These are phyloP conservation scores for Hyles euphorbiae DNA, from an alignment of 1,140 invertebrate genomes.

Conservation along the genomic window DNA sequence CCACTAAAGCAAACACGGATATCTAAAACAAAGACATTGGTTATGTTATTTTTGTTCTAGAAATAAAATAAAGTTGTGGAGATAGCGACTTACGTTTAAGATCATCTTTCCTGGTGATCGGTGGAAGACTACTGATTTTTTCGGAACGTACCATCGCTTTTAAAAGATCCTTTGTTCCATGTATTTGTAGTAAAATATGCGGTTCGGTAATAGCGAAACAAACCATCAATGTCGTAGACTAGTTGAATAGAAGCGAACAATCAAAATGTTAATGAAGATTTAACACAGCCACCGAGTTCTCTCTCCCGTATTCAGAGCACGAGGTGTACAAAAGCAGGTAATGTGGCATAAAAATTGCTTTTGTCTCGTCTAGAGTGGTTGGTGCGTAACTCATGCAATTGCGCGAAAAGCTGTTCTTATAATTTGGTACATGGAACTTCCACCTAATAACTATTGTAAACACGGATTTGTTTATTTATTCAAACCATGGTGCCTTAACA, in stretches of 20 bases:
- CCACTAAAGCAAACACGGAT: slow-evolving; percentile 18
- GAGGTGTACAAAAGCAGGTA: slow-evolving; percentile 48
- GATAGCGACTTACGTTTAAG: slow-evolving; percentile 52
- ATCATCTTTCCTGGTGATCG: slow-evolving; percentile 61
- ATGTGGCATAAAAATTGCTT: slow-evolving; percentile 43
- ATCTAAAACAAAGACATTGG: slow-evolving; percentile 13
- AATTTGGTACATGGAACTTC: slow-evolving; percentile 26
- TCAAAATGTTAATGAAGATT: slow-evolving; percentile 69
- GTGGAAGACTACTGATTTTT: slow-evolving; percentile 63
- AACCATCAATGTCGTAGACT: slow-evolving; percentile 69
- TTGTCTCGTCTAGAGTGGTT: slow-evolving; percentile 37
- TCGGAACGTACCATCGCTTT: slow-evolving; percentile 47
- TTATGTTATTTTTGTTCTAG: slow-evolving; percentile 8
- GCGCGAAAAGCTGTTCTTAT: too few species aligned
- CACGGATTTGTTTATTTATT: too few species aligned
- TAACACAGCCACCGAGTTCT: slow-evolving; percentile 41
- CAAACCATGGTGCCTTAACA: too few species aligned
- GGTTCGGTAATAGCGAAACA: slow-evolving; percentile 69
- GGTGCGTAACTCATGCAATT: slow-evolving; percentile 44
- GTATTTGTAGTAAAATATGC: slow-evolving; percentile 54
- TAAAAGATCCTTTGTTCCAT: slow-evolving; percentile 51
- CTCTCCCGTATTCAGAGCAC: slow-evolving; percentile 55
- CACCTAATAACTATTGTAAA: too few species aligned
- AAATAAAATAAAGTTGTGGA: not conserved
- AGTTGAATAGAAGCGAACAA: slow-evolving; percentile 63